Evolutionary conservation across 2,888 invertebrate genomes (phyloP).

Genomic region (Tipula unca): DNA sequence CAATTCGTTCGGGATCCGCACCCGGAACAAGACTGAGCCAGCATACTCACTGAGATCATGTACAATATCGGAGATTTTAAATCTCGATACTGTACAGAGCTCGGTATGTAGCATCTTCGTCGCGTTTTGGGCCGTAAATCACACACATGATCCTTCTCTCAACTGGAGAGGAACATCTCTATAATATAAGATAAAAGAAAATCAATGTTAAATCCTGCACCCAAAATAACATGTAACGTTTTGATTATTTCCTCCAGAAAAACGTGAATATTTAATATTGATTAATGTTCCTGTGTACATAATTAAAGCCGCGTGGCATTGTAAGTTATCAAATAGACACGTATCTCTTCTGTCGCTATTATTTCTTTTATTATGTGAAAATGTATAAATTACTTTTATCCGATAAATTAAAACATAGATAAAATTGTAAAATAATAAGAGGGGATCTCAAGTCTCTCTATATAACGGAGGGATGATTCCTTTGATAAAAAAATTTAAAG

Average conservation of each 20-base stretch:
- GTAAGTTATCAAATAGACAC: neutral
- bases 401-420: neutral
- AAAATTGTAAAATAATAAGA: neutral
- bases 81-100: too few species aligned
- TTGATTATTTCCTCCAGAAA: neutral
- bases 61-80: too few species aligned
- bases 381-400: neutral
- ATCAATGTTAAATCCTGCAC: too few species aligned
- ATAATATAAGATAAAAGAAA: too few species aligned
- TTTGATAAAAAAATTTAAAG: neutral
- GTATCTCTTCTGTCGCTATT: neutral
- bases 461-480: neutral
- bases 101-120: too few species aligned
- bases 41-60: too few species aligned
- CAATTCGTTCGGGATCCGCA: too few species aligned
- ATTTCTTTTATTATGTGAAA: neutral
- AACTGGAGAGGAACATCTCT: too few species aligned
- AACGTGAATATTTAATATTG: neutral
- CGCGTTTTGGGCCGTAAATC: too few species aligned
- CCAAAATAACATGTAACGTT: neutral
- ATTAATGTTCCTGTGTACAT: neutral
- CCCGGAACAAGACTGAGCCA: too few species aligned
- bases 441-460: neutral
- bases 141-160: too few species aligned
- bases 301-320: neutral